Percentiles rank a stretch among this genome's conserved stretches.
phyloP scores from a whole-genome alignment of 2,888 invertebrate genomes.

The Drymonia ruficornis region DNA sequence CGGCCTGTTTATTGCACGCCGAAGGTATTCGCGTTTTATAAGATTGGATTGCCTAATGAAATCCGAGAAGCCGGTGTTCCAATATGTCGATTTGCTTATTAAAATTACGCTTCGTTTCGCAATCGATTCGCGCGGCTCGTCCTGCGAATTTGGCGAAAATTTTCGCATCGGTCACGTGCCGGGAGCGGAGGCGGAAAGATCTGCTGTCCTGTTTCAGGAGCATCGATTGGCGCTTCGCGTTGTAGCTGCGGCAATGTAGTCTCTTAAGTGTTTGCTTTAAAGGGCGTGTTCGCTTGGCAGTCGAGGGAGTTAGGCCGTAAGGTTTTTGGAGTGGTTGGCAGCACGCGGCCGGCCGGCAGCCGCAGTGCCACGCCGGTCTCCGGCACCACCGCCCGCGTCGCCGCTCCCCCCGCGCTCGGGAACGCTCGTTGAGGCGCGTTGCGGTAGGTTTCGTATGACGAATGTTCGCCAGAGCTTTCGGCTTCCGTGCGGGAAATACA shows the following conservation, averaged over 20 bases:
- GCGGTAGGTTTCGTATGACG: conserved; percentile 67
- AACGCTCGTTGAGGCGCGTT: conserved; percentile 65
- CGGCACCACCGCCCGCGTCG: conserved; percentile 64
- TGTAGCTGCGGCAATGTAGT: conserved; percentile 27
- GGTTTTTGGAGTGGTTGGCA: conserved; percentile 53
- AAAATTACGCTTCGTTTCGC: conserved; percentile 58
- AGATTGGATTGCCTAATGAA: conserved; percentile 51
- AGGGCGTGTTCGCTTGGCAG: conserved; percentile 41
- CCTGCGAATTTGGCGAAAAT: conserved; percentile 62
- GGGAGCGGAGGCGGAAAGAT: conserved; percentile 78
- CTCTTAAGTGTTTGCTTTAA: conserved; percentile 33
- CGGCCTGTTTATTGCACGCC: conserved; percentile 52
- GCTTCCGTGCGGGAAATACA: conserved; percentile 38
- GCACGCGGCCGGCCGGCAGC: conserved; percentile 74
- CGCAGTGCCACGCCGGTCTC: conserved; percentile 80
- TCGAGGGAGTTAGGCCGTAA: conserved; percentile 60
- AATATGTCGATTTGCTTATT: conserved; percentile 57
- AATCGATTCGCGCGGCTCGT: conserved; percentile 45
- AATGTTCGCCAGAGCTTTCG: conserved; percentile 46
- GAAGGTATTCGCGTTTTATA: conserved; percentile 49
- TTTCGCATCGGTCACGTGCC: conserved; percentile 61
- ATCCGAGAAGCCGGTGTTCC: conserved; percentile 53
- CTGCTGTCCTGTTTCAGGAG: conserved; percentile 78
- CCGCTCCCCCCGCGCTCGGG: conserved; percentile 37
- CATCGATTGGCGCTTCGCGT: conserved; percentile 75